Percentiles rank a stretch among this genome's conserved stretches.
phyloP scores from a whole-genome alignment of 2,797 vertebrate species.

The Mus caroli region DNA sequence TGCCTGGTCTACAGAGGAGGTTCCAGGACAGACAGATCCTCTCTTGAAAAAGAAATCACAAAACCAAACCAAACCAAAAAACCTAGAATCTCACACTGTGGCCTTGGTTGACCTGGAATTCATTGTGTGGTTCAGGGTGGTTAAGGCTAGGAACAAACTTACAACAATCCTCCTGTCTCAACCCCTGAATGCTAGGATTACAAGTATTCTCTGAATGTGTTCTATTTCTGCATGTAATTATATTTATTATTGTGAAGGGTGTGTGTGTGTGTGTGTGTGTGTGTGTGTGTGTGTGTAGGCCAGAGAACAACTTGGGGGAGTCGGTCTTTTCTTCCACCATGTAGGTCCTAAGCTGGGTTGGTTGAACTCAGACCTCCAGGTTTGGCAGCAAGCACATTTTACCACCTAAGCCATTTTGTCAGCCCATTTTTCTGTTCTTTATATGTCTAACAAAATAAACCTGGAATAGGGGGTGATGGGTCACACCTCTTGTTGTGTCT shows the following conservation, averaged over 20 bases:
- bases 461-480: conserved; percentile 11
- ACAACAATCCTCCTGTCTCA: background rate
- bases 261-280: background rate
- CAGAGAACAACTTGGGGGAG: background rate
- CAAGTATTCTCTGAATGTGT: background rate
- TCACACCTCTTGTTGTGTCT: conserved; percentile 25
- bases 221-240: background rate
- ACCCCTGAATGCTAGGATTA: background rate
- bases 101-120: background rate
- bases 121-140: background rate
- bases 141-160: background rate
- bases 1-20: background rate
- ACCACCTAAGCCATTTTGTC: background rate
- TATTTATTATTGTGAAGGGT: background rate
- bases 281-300: background rate
- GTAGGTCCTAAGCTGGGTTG: background rate
- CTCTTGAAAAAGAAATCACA: background rate
- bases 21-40: background rate
- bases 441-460: conserved; percentile 26
- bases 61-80: background rate
- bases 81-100: background rate
- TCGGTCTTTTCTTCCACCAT: background rate
- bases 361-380: background rate
- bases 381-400: background rate
- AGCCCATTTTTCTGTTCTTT: background rate